Base-by-base conservation (phyloP, 2,797 vertebrate species). In the Crocodylus rhombifer region DNA sequence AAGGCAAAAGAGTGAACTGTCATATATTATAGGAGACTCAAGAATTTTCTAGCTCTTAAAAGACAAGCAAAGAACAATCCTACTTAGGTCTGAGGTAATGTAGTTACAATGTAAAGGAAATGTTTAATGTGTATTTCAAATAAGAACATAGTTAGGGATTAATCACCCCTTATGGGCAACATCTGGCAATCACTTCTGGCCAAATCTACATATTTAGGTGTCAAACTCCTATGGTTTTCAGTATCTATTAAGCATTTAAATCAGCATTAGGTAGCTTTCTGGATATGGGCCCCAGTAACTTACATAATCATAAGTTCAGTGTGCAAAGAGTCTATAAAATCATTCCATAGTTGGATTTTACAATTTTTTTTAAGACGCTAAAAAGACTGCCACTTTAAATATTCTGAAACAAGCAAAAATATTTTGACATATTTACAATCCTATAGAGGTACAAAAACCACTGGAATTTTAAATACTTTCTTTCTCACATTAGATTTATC, bases 301-400 rank as follows among this genome's bases (percentile, higher is more conserved):
- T 51, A 51, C 7, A 51, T 51, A 51, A 51, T 51, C 42, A 51
- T 51, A 10, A 51, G 42, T 51, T 51, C 42, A 51, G 42, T 51
- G 42, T 51, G 42, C 10, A 51, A 92, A 96, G 82, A 88, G 91
- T 94, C 92, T 95, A 78, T 80, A 93, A 95, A 96, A 95, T 84
- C 61, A 96, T 82, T 87, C 78, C 84, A 63, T 92, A 93, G 95
- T 95, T 71, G 93, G 87, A 92, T 69, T 85, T 84, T 86, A 85
- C 84, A 91, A 88, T 10, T 51, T 51, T 51, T 42, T 51, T 86
- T 90, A 76, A 58, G 95, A 94, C 92, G 58, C 58, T 95, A 90
- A 36, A 95, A 95, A 84, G 57, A 4, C 85, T 96, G 95, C 82
- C 89, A 95, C 92, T 96, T 96, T 95, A 96, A 95, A 94, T 93